Evolutionary conservation across 2,888 invertebrate genomes (phyloP).

Genomic region (Lomographa bimaculata): DNA sequence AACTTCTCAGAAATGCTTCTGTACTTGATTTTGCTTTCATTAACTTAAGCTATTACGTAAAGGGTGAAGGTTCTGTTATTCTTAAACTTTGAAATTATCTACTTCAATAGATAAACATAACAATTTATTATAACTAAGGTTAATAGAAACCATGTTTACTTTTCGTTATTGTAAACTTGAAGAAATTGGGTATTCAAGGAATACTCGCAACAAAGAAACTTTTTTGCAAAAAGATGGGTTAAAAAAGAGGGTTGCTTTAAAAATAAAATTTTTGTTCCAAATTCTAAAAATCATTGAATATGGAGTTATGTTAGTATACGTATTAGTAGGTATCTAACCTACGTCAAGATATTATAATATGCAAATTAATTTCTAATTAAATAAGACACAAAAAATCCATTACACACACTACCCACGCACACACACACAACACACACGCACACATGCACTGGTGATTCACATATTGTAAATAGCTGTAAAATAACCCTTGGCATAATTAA

Average conservation of each 20-base stretch:
- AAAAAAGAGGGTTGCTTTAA: background rate
- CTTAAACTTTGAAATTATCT: constrained; percentile 29
- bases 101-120: constrained; percentile 33
- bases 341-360: too few species aligned
- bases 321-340: too few species aligned
- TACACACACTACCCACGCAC: too few species aligned
- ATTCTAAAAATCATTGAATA: constrained; percentile 21
- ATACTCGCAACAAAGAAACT: constrained; percentile 22
- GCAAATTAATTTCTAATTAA: too few species aligned
- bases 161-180: constrained; percentile 11
- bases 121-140: constrained; percentile 31
- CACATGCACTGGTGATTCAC: too few species aligned
- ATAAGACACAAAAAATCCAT: too few species aligned
- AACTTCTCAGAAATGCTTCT: too few species aligned
- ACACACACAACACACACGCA: too few species aligned
- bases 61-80: constrained; percentile 25
- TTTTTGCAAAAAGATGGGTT: constrained; percentile 10
- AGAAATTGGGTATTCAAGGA: too few species aligned
- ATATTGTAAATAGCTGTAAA: too few species aligned
- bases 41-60: constrained; percentile 8
- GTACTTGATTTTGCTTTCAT: constrained; percentile 1
- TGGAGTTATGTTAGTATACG: constrained; percentile 7
- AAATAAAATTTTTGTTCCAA: constrained; percentile 13
- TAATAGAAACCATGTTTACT: constrained; percentile 20
- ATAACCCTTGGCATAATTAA: too few species aligned